These are phyloP conservation scores for Tiaroga cobitis DNA, from an alignment of 2,797 vertebrate species.

Conservation along the genomic window DNA sequence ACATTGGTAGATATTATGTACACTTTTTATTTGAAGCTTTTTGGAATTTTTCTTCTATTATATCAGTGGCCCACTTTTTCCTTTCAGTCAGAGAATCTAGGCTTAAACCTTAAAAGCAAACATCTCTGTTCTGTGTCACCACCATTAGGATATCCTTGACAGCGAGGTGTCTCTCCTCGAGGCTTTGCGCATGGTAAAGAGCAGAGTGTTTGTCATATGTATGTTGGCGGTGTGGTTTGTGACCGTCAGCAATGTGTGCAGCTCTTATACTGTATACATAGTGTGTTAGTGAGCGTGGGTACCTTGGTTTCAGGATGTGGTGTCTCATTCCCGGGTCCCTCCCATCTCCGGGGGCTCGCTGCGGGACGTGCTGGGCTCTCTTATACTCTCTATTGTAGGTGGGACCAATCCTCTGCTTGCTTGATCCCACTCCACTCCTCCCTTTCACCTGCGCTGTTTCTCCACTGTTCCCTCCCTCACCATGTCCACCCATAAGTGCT, in stretches of 20 bases:
- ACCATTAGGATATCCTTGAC: constrained; percentile 70
- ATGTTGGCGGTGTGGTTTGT: constrained; percentile 48
- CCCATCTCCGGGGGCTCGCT: constrained; percentile 77
- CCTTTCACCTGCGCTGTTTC: constrained; percentile 37
- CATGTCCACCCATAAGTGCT: constrained; percentile 62
- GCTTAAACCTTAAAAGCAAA: constrained; percentile 40
- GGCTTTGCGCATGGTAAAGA: constrained; percentile 74
- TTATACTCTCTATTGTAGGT: constrained; percentile 83
- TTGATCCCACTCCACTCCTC: constrained; percentile 41
- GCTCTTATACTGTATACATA: constrained; percentile 47
- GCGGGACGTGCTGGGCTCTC: constrained; percentile 78
- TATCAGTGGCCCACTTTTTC: constrained; percentile 5
- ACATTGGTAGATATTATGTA: not conserved
- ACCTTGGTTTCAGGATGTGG: constrained; percentile 75
- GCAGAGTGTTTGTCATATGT: constrained; percentile 45
- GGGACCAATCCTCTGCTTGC: constrained; percentile 70
- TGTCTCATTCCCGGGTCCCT: constrained; percentile 68
- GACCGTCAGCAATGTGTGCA: constrained; percentile 52
- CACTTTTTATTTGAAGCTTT: not conserved
- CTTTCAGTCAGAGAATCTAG: not conserved
- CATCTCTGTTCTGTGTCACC: constrained; percentile 61
- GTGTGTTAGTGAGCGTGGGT: constrained; percentile 68
- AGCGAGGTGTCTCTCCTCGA: constrained; percentile 70
- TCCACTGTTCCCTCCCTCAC: constrained; percentile 59
- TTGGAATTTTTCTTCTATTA: not conserved